Evolutionary conservation across 92 coral and sea anemone genomes (phyloP).

Genomic region (Epizoanthus illoricatus): DNA sequence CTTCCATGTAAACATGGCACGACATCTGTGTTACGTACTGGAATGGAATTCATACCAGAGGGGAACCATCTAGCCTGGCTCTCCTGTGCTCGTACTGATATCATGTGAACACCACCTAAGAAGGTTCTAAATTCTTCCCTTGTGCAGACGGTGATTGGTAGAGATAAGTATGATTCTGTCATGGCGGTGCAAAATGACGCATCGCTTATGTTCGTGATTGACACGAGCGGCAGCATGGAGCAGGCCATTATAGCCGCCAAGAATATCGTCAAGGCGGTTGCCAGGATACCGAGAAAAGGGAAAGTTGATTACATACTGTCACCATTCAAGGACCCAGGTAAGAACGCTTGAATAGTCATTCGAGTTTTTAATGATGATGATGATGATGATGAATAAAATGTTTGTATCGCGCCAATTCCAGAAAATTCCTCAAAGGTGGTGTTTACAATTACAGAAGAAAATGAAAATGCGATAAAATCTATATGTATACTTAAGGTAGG

Average conservation of each 20-base stretch:
- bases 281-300: background rate
- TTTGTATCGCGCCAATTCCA: too few species aligned
- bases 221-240: constrained; percentile 7
- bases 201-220: background rate
- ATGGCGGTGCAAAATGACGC: background rate
- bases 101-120: background rate
- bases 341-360: too few species aligned
- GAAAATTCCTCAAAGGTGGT: too few species aligned
- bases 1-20: too few species aligned
- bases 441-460: too few species aligned
- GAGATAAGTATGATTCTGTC: background rate
- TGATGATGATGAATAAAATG: too few species aligned
- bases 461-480: too few species aligned
- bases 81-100: background rate
- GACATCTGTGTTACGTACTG: too few species aligned
- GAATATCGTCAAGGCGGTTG: constrained; percentile 1
- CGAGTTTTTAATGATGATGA: too few species aligned
- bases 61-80: too few species aligned
- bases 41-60: too few species aligned
- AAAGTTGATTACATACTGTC: constrained; percentile 3
- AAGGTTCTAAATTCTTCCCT: background rate
- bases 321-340: constrained; percentile 17
- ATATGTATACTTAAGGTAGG: too few species aligned
- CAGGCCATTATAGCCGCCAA: constrained; percentile 3
- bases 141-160: background rate